A percentile compares a stretch with the other conserved stretches of the same genome.
Conservation (phyloP, 2,888 invertebrate species). For the Norana najaformis region DNA sequence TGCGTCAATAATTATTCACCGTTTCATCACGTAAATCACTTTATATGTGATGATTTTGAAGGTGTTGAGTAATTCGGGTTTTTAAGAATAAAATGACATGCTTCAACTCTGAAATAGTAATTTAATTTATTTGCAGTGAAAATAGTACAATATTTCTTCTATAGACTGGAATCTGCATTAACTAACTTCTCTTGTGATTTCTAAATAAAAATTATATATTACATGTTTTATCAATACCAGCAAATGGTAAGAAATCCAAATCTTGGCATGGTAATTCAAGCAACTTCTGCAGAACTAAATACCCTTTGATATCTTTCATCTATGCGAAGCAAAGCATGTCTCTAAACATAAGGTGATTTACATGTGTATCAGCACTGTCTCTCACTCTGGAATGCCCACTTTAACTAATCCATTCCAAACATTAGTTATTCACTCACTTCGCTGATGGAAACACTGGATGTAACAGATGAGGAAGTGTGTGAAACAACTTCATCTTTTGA, state of each 20-base stretch:
- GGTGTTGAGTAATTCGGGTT: neutral
- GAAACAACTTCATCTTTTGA: neutral
- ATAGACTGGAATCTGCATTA: neutral
- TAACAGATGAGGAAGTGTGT: too few relatives aligned
- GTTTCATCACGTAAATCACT: too few relatives aligned
- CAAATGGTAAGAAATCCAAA: neutral
- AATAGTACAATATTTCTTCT: neutral
- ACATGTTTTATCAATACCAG: neutral
- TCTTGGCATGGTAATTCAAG: neutral
- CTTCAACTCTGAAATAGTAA: neutral
- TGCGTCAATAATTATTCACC: neutral
- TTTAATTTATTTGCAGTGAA: neutral
- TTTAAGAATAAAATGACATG: neutral
- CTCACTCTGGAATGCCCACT: neutral
- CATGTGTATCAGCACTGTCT: neutral
- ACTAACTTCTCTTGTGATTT: neutral
- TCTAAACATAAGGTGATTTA: too few relatives aligned
- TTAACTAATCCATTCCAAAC: neutral
- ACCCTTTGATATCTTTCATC: neutral
- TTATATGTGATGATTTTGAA: neutral
- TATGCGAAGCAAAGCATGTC: neutral
- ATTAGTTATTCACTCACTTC: constrained; percentile 8
- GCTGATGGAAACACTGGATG: neutral
- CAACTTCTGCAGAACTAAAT: neutral
- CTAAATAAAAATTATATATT: neutral